Evolutionary conservation across 2,113 vertebrate genomes (phyloP).

Genomic region (Leucosticte australis): DNA sequence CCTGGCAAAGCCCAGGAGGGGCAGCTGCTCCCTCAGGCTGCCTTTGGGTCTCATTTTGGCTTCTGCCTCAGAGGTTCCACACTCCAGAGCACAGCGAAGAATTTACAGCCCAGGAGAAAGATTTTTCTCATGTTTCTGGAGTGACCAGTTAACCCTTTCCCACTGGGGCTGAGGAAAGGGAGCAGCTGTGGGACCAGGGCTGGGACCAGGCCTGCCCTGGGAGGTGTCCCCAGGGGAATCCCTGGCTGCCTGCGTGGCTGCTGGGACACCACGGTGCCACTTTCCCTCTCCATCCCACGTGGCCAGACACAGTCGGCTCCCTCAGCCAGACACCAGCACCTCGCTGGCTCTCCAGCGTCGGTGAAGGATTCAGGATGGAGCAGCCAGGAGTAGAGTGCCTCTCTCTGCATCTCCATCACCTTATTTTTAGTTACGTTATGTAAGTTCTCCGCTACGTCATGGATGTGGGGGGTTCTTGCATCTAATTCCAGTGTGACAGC

Average conservation of each 20-base stretch:
- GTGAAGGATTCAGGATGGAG: background rate
- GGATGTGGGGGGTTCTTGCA: constrained; percentile 70
- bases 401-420: constrained; percentile 23
- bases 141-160: background rate
- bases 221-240: background rate
- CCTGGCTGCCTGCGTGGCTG: fast-evolving
- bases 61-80: background rate
- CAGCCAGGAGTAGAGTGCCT: background rate
- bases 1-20: fast-evolving
- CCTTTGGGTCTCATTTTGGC: background rate
- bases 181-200: background rate
- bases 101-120: background rate
- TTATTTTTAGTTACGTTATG: constrained; percentile 80
- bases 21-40: fast-evolving
- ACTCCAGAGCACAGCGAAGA: background rate
- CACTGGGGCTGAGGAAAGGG: background rate
- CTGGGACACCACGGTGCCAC: background rate
- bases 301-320: background rate
- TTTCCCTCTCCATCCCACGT: background rate
- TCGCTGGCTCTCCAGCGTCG: background rate
- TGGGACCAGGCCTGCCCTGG: background rate
- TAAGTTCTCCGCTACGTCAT: constrained; percentile 73
- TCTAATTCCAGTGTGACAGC: constrained; percentile 77
- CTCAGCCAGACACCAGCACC: background rate
- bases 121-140: background rate